Conservation (phyloP, 2,797 vertebrate species). For the Sebastes goodei region DNA sequence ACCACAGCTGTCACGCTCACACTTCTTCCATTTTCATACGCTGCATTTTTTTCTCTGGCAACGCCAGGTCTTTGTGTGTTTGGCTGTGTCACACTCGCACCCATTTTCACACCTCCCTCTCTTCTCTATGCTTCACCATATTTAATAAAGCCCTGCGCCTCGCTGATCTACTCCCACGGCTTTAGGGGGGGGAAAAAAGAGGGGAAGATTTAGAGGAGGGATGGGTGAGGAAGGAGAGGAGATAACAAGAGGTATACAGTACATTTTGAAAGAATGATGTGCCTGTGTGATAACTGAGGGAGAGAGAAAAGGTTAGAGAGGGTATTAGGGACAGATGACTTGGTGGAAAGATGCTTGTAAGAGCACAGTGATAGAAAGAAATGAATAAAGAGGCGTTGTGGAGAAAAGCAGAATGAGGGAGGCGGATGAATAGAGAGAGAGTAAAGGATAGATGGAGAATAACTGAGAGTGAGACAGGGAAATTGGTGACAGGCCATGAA, state of each 20-base stretch:
- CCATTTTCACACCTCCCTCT: slow-evolving; percentile 51
- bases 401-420: not conserved
- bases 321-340: slow-evolving; percentile 31
- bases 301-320: slow-evolving; percentile 20
- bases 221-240: not conserved
- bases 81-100: slow-evolving; percentile 24
- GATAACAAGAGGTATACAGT: not conserved
- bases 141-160: slow-evolving; percentile 44
- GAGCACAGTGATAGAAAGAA: slow-evolving; percentile 8
- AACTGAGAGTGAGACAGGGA: slow-evolving; percentile 33
- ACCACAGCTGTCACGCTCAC: slow-evolving; percentile 45
- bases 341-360: slow-evolving; percentile 5
- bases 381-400: slow-evolving; percentile 20
- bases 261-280: slow-evolving; percentile 7
- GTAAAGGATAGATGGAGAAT: slow-evolving; percentile 21
- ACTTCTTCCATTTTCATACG: slow-evolving; percentile 28
- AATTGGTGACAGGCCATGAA: slow-evolving; percentile 56
- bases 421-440: not conserved
- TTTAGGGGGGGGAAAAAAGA: not conserved
- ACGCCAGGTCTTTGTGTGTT: slow-evolving; percentile 31
- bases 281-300: slow-evolving; percentile 4
- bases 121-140: slow-evolving; percentile 43
- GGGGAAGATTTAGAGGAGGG: not conserved
- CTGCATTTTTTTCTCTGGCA: slow-evolving; percentile 20
- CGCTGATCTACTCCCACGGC: slow-evolving; percentile 4